phyloP scores from a whole-genome alignment of 2,888 invertebrate genomes.

The Rhogogaster chlorosoma region DNA sequence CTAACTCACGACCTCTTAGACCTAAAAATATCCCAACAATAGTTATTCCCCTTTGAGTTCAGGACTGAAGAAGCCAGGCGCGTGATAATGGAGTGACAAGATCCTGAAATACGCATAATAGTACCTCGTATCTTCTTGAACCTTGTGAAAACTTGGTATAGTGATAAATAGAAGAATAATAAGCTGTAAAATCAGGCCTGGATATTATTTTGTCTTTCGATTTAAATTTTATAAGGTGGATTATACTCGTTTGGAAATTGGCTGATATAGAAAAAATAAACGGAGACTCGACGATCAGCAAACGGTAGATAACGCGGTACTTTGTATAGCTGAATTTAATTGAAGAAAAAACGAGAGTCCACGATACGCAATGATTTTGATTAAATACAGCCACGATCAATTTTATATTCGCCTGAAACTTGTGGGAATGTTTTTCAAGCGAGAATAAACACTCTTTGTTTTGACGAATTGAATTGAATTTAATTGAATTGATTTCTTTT shows the following conservation, averaged over 20 bases:
- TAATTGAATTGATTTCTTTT: neutral
- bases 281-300: neutral
- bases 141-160: neutral
- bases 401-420: neutral
- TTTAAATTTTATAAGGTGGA: neutral
- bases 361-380: neutral
- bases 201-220: neutral
- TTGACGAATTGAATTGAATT: neutral
- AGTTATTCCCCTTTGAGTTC: constrained; percentile 40
- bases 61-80: constrained; percentile 24
- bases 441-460: neutral
- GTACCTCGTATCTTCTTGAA: neutral
- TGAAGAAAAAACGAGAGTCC: neutral
- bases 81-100: constrained; percentile 5
- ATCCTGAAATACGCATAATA: neutral
- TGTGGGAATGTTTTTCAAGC: neutral
- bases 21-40: constrained; percentile 47
- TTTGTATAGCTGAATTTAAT: neutral
- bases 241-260: neutral
- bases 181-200: neutral
- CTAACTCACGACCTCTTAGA: constrained; percentile 30
- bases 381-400: neutral
- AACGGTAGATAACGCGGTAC: neutral
- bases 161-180: neutral
- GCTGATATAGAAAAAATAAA: neutral